Conservation (phyloP, 2,888 invertebrate species). For the Brachypalpus laphriformis region DNA sequence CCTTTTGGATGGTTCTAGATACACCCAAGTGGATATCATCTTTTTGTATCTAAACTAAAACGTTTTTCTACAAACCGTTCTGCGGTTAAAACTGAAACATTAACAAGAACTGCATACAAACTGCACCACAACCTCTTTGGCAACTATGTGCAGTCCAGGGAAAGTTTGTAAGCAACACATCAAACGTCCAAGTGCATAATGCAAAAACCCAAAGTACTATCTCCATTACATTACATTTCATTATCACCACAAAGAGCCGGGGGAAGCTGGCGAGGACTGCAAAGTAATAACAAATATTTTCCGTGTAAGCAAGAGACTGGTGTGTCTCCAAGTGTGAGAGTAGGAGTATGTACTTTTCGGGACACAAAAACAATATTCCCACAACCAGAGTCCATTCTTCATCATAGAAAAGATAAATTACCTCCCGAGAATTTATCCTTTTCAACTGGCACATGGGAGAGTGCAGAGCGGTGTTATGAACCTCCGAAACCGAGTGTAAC, state of each 20-base stretch:
- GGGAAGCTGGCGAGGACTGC: not conserved
- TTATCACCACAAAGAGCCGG: constrained; percentile 55
- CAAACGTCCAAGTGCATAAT: constrained; percentile 57
- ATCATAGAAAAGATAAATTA: constrained; percentile 74
- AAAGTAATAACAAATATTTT: constrained; percentile 67
- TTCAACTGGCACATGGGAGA: constrained; percentile 64
- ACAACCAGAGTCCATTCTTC: constrained; percentile 70
- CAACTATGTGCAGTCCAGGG: not conserved
- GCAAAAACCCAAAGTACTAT: constrained; percentile 55
- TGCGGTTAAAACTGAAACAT: constrained; percentile 22
- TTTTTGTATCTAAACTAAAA: not conserved
- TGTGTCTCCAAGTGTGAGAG: constrained; percentile 15
- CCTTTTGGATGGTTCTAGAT: not conserved
- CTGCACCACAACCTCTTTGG: constrained; percentile 3
- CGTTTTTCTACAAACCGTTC: not conserved
- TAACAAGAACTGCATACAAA: constrained; percentile 11
- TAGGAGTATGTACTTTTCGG: constrained; percentile 27
- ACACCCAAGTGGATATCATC: not conserved
- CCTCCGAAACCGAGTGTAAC: constrained; percentile 9
- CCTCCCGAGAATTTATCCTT: constrained; percentile 68
- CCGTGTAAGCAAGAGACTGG: constrained; percentile 32
- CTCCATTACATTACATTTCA: constrained; percentile 63
- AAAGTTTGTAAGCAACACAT: constrained; percentile 51
- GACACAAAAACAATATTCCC: constrained; percentile 68
- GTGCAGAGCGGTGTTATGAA: constrained; percentile 19